Conservation (phyloP, 2,888 invertebrate genomes). For the Parnassius orleans region DNA sequence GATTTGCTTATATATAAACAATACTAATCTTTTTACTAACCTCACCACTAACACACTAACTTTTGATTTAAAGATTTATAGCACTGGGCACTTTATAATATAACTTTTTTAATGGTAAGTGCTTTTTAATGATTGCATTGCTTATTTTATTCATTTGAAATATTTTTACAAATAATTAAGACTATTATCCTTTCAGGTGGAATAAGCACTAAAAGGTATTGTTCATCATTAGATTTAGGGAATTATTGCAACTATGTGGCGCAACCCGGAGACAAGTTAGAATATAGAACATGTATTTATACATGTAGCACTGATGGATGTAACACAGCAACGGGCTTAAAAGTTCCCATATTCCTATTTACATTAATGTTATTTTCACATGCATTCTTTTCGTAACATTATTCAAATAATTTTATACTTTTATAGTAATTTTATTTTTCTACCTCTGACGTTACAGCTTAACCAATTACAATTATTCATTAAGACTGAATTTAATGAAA, state of each 20-base stretch:
- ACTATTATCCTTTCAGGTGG: slow-evolving; percentile 83
- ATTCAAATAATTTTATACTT: slow-evolving; percentile 11
- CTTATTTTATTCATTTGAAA: neutral
- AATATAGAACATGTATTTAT: slow-evolving; percentile 93
- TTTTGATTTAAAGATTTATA: slow-evolving; percentile 4
- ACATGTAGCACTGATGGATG: slow-evolving; percentile 93
- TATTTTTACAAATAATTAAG: neutral
- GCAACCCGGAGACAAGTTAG: slow-evolving; percentile 91
- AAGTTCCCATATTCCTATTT: slow-evolving; percentile 41
- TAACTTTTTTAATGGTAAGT: slow-evolving; percentile 9
- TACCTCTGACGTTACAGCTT: slow-evolving; percentile 16
- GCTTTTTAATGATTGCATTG: slow-evolving; percentile 2
- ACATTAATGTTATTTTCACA: slow-evolving; percentile 33
- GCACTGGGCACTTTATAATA: slow-evolving; percentile 17
- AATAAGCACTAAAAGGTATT: slow-evolving; percentile 92
- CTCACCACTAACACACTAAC: slow-evolving; percentile 3
- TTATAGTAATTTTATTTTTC: neutral
- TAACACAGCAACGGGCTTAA: slow-evolving; percentile 79
- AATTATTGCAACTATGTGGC: slow-evolving; percentile 94
- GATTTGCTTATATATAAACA: neutral
- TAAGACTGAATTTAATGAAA: neutral
- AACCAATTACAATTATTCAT: slow-evolving; percentile 3
- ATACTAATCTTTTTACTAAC: neutral
- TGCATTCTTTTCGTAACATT: slow-evolving; percentile 8
- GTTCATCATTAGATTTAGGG: slow-evolving; percentile 92